phyloP scores from a whole-genome alignment of 2,888 invertebrate species.

The Melanargia galathea region DNA sequence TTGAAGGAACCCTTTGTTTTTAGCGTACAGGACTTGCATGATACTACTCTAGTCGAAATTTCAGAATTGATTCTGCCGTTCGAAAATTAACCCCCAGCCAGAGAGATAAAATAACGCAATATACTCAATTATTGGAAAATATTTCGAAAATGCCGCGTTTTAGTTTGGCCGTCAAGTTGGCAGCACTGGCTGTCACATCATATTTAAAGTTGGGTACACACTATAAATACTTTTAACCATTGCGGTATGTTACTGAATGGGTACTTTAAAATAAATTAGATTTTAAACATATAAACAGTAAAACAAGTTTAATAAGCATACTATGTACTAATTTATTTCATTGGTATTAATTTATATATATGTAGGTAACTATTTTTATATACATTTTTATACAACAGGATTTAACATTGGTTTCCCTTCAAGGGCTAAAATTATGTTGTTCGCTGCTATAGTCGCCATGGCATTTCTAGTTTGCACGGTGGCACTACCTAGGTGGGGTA shows the following conservation, averaged over 20 bases:
- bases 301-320: too few relatives aligned
- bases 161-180: neutral
- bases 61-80: too few relatives aligned
- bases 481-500: slow-evolving; percentile 94
- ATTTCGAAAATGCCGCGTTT: neutral
- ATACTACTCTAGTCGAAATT: too few relatives aligned
- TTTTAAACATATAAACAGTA: too few relatives aligned
- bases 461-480: slow-evolving; percentile 87
- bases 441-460: slow-evolving; percentile 89
- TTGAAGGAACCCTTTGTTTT: too few relatives aligned
- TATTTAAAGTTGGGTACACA: neutral
- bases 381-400: slow-evolving; percentile 46
- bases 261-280: too few relatives aligned
- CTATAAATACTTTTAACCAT: neutral
- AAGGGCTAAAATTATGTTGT: slow-evolving; percentile 88
- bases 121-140: too few relatives aligned
- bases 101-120: too few relatives aligned
- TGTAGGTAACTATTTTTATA: neutral
- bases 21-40: too few relatives aligned
- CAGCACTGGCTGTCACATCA: neutral
- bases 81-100: too few relatives aligned
- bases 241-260: too few relatives aligned
- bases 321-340: neutral
- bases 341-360: neutral
- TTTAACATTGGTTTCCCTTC: slow-evolving; percentile 81